Evolutionary conservation across 2,113 vertebrate genomes (phyloP), one percentile per base, ranked within the genome.

Genomic region (Callithrix jacchus): DNA sequence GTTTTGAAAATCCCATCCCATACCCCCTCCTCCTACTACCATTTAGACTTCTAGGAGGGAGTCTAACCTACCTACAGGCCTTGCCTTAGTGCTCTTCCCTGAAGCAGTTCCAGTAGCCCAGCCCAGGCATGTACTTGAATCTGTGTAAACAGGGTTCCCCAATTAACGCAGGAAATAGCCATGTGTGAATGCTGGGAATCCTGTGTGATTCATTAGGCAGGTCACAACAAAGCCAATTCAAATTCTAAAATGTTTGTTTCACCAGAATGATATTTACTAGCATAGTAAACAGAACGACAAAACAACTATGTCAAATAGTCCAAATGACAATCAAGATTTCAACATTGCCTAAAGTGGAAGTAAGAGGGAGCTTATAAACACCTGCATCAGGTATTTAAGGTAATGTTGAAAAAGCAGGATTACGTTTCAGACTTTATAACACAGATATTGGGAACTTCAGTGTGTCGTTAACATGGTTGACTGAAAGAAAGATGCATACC

Each of bases 161-260:
- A 93, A 76, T 86, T 76, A 87, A 83, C 74, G 87, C 35, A 25
- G 94, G 27, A 91, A 93, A 82, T 66, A 92, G 58, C 61, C 56
- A 47, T 40, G 16, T 73, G 90, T 87, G 90, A 87, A 25, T 45
- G 58, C 89, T 95, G 93, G 97, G 90, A 97, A 97, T 83, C 76
- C n/a, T 95, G 83, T 84, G 27, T 98, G 93, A 96, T 27, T 98
- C 96, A 98, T 32, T 49, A 97, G 97, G 93, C 98, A 97, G 96
- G 96, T 97, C 96, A 93, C 87, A 98, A 94, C 97, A 98, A 97
- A 97, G 52, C 71, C 93, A 94, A 91, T 97, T 97, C 80, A 96
- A 93, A 70, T 91, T 32, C 74, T 88, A 52, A 91, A 79, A 84
- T 85, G 71, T 94, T 94, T 79, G 54, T 87, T 94, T 88, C 52